Evolutionary conservation across 1,140 invertebrate species (phyloP), one percentile per base, ranked within the genome.

Genomic region (Plodia interpunctella): DNA sequence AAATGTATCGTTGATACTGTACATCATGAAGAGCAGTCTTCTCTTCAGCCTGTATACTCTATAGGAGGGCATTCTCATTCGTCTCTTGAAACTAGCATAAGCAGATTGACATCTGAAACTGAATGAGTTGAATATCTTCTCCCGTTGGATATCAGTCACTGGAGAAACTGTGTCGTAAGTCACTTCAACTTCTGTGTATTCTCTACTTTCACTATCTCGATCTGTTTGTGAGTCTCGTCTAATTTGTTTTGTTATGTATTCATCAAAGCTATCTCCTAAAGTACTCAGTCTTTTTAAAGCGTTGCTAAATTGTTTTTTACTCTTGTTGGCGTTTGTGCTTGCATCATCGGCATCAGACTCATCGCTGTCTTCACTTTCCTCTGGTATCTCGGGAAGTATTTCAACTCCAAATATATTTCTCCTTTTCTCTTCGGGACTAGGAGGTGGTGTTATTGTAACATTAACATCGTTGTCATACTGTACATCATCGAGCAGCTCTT

Each of bases 321-420:
- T 80, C 28, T 60, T 80, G 58, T 67, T 62, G 60, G 51, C 66
- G 20, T 53, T 65, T 32, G 49, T 57, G n/a, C n/a, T n/a, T n/a
- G n/a, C n/a, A 52, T 21, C 35, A 62, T 69, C 57, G 60, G 72
- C 56, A 21, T 81, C 76, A 49, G 65, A 57, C 28, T 87, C 82
- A 55, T 74, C n/a, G n/a, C n/a, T 83, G 18, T 82, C 80, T 71
- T 90, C 88, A 49, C 78, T 88, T 70, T 90, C 90, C 68, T 91
- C 90, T 0, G 83, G 78, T 68, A 91, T 91, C 72, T 90, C 84
- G 28, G 90, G 88, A 59, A 91, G 73, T 66, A 90, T 87, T 64
- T 90, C 81, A 49, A 90, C 84, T 19, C 88, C 88, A 57, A 87
- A 86, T 35, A 87, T 74, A 66, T 85, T 87, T 60, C 80, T 79